These are phyloP conservation scores for Zelleria hepariella DNA, from an alignment of 2,888 invertebrate genomes.

Conservation along the genomic window DNA sequence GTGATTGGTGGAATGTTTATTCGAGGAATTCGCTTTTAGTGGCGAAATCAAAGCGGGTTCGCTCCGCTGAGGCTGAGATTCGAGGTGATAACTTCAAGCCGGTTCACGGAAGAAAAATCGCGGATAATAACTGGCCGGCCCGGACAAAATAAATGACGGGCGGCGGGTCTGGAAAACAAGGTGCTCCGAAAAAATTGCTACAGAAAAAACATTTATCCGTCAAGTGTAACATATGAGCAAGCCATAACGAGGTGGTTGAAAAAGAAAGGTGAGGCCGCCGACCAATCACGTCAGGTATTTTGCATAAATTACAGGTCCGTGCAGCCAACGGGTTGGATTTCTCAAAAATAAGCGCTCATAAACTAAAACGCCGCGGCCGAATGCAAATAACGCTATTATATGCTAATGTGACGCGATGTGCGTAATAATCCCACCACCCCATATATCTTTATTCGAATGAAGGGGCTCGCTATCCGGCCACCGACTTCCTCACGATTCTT, in stretches of 20 bases:
- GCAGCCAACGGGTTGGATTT: slow-evolving; percentile 50
- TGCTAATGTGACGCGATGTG: slow-evolving; percentile 56
- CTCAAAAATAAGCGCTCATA: slow-evolving; percentile 58
- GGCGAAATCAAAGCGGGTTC: slow-evolving; percentile 1
- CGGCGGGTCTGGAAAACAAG: slow-evolving; percentile 13
- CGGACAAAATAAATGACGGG: slow-evolving; percentile 10
- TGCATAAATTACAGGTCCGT: slow-evolving; percentile 55
- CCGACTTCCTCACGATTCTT: slow-evolving; percentile 20
- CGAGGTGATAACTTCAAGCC: slow-evolving; percentile 1
- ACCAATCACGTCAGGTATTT: slow-evolving; percentile 58
- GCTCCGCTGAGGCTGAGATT: neutral
- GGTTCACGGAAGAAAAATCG: slow-evolving; percentile 16
- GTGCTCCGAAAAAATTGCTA: slow-evolving; percentile 11
- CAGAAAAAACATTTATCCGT: slow-evolving; percentile 26
- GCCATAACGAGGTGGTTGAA: slow-evolving; percentile 34
- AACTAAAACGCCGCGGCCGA: slow-evolving; percentile 49
- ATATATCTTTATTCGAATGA: slow-evolving; percentile 39
- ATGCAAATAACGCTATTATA: slow-evolving; percentile 68
- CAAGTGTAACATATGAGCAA: slow-evolving; percentile 27
- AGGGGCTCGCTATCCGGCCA: slow-evolving; percentile 12
- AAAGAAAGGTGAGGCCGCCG: slow-evolving; percentile 37
- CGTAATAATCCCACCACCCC: slow-evolving; percentile 55
- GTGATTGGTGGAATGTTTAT: slow-evolving; percentile 4
- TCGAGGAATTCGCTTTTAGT: neutral
- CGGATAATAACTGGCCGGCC: slow-evolving; percentile 14